phyloP scores from a whole-genome alignment of 2,797 vertebrate genomes.

The Amazonetta brasiliensis region DNA sequence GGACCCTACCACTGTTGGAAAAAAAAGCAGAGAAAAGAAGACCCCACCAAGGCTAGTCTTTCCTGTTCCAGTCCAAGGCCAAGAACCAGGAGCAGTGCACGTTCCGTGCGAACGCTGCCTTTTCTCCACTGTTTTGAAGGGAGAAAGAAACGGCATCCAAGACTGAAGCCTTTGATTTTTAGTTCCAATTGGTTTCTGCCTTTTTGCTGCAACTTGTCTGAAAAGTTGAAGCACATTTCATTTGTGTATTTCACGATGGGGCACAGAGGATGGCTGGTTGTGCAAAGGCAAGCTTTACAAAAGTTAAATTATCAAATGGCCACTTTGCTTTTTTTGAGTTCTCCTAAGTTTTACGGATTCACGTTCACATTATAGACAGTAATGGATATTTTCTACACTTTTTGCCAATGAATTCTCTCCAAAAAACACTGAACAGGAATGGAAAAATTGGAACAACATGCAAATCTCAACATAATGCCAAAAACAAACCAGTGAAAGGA shows the following conservation, averaged over 20 bases:
- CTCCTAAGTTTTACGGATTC: not conserved
- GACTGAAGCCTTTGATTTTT: not conserved
- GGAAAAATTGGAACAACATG: not conserved
- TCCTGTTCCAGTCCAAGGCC: conserved; percentile 1
- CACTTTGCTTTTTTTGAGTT: not conserved
- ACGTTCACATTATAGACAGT: not conserved
- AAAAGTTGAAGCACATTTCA: not conserved
- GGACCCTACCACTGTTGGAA: not conserved
- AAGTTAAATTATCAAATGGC: not conserved
- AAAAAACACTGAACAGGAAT: not conserved
- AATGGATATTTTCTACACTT: not conserved
- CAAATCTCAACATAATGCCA: not conserved
- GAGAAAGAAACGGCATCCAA: not conserved
- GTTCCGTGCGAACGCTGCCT: not conserved
- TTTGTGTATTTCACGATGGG: not conserved
- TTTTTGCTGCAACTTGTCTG: conserved; percentile 6
- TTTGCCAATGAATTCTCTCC: not conserved
- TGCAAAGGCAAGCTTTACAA: not conserved
- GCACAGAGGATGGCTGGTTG: not conserved
- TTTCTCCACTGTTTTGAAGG: not conserved
- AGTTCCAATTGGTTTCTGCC: not conserved
- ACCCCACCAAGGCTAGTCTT: not conserved
- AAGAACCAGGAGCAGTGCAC: not conserved
- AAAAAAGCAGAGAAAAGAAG: conserved; percentile 6
- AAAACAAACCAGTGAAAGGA: not conserved